Evolutionary conservation across 2,113 vertebrate genomes (phyloP).

Genomic region (Mionectes macconnelli): DNA sequence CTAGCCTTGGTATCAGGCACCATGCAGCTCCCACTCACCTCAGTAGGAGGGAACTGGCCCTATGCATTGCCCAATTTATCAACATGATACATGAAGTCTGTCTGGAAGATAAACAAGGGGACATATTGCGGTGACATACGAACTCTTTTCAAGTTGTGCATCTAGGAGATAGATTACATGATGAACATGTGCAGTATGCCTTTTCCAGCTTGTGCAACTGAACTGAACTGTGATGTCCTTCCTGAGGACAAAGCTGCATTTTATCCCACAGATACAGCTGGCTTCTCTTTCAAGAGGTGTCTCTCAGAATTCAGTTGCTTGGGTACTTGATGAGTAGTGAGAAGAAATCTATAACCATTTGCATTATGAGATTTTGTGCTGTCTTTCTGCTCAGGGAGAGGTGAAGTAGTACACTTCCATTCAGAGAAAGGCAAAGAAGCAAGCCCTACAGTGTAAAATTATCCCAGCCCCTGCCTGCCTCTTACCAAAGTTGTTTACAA

Average conservation of each 20-base stretch:
- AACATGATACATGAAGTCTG: constrained; percentile 47
- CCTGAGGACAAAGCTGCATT: not conserved
- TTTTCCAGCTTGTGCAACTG: not conserved
- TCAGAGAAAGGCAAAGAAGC: not conserved
- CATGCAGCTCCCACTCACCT: constrained; percentile 34
- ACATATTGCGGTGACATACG: not conserved
- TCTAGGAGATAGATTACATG: constrained; percentile 46
- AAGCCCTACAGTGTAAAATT: not conserved
- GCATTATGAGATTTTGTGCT: not conserved
- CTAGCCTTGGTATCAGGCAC: constrained; percentile 42
- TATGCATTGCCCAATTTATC: constrained; percentile 31
- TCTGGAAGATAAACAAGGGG: constrained; percentile 52
- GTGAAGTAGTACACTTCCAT: not conserved
- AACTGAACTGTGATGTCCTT: constrained; percentile 5
- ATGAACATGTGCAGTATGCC: not conserved
- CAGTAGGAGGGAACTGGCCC: constrained; percentile 32
- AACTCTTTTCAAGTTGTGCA: constrained; percentile 49
- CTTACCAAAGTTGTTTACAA: not conserved
- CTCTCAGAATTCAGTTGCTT: not conserved
- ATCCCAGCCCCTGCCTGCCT: not conserved
- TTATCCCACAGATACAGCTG: not conserved
- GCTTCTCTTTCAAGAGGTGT: not conserved
- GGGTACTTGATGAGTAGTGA: not conserved
- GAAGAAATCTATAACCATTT: not conserved
- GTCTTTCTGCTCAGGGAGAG: not conserved